phyloP scores from a whole-genome alignment of 2,888 invertebrate species.

The Halictus quadricinctus region DNA sequence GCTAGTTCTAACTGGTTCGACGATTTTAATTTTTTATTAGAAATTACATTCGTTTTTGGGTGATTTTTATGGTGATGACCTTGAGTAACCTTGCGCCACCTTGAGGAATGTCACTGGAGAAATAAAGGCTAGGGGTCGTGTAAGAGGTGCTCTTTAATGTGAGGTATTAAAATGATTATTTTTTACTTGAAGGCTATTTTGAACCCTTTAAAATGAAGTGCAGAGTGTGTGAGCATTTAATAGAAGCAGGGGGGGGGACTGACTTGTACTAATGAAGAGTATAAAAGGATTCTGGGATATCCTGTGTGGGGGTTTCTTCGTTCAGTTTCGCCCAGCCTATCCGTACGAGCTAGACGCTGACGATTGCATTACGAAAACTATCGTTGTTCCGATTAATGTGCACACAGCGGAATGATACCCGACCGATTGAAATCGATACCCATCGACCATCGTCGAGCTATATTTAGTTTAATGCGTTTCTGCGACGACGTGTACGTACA shows the following conservation, averaged over 20 bases:
- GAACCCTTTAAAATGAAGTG: no score
- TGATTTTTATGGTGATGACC: background rate
- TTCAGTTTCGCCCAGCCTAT: background rate
- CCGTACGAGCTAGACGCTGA: background rate
- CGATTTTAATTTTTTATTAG: background rate
- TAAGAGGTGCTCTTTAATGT: no score
- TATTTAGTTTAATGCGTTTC: conserved; percentile 37
- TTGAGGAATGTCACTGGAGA: background rate
- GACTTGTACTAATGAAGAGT: no score
- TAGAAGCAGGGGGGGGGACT: no score
- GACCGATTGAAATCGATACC: conserved; percentile 23
- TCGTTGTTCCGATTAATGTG: background rate
- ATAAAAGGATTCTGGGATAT: no score
- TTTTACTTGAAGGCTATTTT: no score
- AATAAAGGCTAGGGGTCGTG: no score
- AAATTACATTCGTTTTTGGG: background rate
- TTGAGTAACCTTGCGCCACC: background rate
- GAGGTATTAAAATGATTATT: no score
- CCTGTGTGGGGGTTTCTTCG: background rate
- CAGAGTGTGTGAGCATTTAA: no score
- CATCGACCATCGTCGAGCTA: conserved; percentile 20
- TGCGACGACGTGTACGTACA: background rate
- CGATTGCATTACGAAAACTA: background rate
- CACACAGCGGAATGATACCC: conserved; percentile 12
- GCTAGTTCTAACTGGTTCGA: background rate